A percentile compares a stretch with the other conserved stretches of the same genome.
These are phyloP conservation scores for Rhagonycha lutea DNA, from an alignment of 2,888 invertebrate genomes.

Conservation along the genomic window DNA sequence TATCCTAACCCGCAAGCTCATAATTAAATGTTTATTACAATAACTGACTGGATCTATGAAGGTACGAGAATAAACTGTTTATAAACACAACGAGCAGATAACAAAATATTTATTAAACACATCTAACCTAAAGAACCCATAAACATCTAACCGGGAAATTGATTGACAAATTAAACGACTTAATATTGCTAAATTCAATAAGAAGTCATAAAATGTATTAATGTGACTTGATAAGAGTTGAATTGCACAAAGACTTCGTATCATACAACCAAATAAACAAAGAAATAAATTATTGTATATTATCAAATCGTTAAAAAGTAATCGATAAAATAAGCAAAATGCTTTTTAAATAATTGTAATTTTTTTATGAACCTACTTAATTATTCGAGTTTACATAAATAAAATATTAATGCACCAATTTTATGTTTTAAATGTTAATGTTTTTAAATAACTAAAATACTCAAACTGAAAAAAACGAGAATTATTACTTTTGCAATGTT, in stretches of 20 bases:
- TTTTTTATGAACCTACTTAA: background rate
- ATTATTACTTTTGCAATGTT: background rate
- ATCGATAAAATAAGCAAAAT: background rate
- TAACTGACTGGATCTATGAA: background rate
- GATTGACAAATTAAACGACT: background rate
- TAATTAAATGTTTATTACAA: background rate
- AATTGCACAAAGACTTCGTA: background rate
- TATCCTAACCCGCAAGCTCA: background rate
- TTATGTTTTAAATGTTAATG: background rate
- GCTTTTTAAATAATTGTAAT: background rate
- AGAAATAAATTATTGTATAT: background rate
- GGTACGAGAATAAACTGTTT: background rate
- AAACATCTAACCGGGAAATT: background rate
- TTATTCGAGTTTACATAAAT: background rate
- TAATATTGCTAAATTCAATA: background rate
- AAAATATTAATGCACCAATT: background rate
- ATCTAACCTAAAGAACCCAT: background rate
- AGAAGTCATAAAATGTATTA: background rate
- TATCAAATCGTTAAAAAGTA: background rate
- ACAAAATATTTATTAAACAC: background rate
- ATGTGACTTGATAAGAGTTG: background rate
- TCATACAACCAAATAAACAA: background rate
- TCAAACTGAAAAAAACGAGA: background rate
- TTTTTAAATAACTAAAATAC: background rate
- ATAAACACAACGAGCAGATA: background rate